Conservation (phyloP, 2,888 invertebrate genomes). For the Agelastica alni region DNA sequence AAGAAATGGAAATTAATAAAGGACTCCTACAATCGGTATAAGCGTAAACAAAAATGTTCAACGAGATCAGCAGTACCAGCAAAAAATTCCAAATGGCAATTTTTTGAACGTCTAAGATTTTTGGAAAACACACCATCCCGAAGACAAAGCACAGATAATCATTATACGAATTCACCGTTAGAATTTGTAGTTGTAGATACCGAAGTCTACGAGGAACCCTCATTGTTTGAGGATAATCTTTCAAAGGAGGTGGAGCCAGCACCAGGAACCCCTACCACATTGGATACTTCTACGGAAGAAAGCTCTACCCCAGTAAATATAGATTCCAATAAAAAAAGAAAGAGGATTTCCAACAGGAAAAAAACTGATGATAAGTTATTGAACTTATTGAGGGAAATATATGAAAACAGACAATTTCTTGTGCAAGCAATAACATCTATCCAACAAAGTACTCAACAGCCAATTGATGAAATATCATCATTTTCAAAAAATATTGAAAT, state of each 20-base stretch:
- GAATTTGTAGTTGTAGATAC: no score
- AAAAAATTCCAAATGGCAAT: constrained; percentile 10
- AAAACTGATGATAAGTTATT: no score
- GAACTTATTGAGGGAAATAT: no score
- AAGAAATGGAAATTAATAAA: no score
- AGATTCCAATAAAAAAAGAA: no score
- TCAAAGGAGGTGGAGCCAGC: background rate
- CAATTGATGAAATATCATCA: background rate
- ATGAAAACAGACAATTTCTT: background rate
- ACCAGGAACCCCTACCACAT: background rate
- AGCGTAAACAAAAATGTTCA: constrained; percentile 1
- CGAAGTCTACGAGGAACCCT: no score
- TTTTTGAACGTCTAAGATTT: constrained; percentile 8
- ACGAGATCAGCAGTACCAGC: constrained; percentile 8
- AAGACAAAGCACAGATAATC: background rate
- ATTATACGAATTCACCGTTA: no score
- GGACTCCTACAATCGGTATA: constrained; percentile 11
- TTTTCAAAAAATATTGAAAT: background rate
- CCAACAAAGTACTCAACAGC: no score
- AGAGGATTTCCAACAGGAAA: no score
- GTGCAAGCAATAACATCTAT: background rate
- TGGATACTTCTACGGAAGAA: background rate
- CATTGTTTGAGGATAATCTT: background rate
- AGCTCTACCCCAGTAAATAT: no score
- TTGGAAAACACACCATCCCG: constrained; percentile 6